These are phyloP conservation scores for Gobio gobio DNA, from an alignment of 2,113 vertebrate genomes.

Conservation along the genomic window DNA sequence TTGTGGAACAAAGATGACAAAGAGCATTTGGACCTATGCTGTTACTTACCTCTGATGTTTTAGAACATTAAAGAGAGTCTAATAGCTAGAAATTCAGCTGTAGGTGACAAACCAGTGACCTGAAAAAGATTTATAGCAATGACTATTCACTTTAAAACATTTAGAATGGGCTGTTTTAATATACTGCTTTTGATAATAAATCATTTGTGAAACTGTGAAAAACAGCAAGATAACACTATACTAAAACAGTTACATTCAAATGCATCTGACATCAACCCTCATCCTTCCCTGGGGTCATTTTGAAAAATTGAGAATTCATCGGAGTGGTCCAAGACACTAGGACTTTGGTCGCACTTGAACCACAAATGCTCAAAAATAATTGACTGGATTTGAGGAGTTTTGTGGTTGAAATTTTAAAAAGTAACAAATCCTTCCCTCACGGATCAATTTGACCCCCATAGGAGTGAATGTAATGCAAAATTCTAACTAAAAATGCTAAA, in stretches of 20 bases:
- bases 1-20: background rate
- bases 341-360: too few species aligned
- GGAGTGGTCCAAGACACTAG: too few species aligned
- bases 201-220: background rate
- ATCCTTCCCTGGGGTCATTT: too few species aligned
- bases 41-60: background rate
- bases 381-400: too few species aligned
- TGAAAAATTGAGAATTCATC: too few species aligned
- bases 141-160: background rate
- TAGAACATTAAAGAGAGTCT: background rate
- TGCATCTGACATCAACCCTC: background rate
- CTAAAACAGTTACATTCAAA: background rate
- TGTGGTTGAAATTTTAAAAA: too few species aligned
- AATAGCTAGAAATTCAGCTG: background rate
- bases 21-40: background rate
- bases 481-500: too few species aligned
- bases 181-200: background rate
- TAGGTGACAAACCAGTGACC: background rate
- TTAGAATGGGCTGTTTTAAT: background rate
- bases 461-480: too few species aligned
- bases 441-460: too few species aligned
- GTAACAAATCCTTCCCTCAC: too few species aligned
- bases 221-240: background rate
- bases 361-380: too few species aligned
- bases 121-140: background rate